Base-by-base conservation (phyloP, 1,140 invertebrate genomes). In the Pogonomyrmex barbatus region DNA sequence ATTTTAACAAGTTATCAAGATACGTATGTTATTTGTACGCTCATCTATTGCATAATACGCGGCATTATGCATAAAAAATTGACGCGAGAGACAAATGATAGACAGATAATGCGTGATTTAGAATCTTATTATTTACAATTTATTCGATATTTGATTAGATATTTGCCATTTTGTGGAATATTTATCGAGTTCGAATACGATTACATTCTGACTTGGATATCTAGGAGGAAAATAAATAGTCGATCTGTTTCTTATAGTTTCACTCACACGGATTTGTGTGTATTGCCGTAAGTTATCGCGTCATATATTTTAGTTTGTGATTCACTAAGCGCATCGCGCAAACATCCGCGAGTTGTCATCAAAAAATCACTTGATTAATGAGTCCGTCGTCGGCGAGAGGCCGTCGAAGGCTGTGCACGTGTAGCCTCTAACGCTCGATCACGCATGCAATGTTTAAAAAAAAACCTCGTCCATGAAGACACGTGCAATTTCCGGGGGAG, bases 361-460 rank as follows among this genome's bases (percentile, higher is more conserved):
- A 77, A 84, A 58, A 76, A 84, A 84, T 75, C 33, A 42, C 6
- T 47, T 50, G 81, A 83, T 58, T 60, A 62, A 60, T 77, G 71
- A 81, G 56, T 79, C 45, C 47, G n/a, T 17, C 36, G n/a, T 39
- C 62, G n/a, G 17, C 33, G 12, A 54, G 33, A 68, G 4, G 77
- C n/a, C 0, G 24, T 24, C 47, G 36, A 68, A 79, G 77, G 77
- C 54, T 68, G 42, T 17, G 58, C 75, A 68, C 63, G 77, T 52
- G 77, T 81, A 52, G 62, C n/a, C 30, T 67, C 47, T 68, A 79
- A 79, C 33, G n/a, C 10, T 65, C 47, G 8, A 10, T 6, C 45
- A 39, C 12, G 47, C 45, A 5, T 45, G n/a, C 36, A 42, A 50
- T 65, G 12, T 78, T 79, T 50, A 68, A 56, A 17, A 36, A 36